Evolutionary conservation across 2,888 invertebrate genomes (phyloP), one percentile per base, ranked within the genome.

Genomic region (Euplagia quadripunctaria): DNA sequence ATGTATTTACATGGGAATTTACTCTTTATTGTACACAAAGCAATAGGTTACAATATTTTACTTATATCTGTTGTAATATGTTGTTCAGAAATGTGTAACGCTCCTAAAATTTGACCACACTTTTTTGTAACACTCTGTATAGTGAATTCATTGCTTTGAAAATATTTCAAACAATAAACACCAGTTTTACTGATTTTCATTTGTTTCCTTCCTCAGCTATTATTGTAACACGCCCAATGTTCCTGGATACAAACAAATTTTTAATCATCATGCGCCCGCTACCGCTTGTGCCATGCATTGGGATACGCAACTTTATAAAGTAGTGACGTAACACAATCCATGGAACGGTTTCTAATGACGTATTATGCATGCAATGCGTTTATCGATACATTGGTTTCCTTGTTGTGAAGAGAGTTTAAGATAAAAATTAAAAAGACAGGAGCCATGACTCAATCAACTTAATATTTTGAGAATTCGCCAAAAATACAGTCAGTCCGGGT

Each of bases 311-410:
- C 73, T 79, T 76, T 58, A 71, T 75, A 20, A 78, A 14, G 52
- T 66, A 46, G 72, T 83, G 85, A 83, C 85, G 83, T 83, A 85
- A 83, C 70, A 6, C n/a, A 11, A 58, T 70, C 66, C 65, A 79
- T 46, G 72, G 77, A 71, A 46, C 68, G 71, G 78, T 85, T 83
- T 83, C 85, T 85, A 83, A 77, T 79, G 76, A 83, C 76, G 78
- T 78, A 71, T 61, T 16, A 42, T 42, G 17, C 43, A 68, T 42
- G 20, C 41, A 31, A 55, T 46, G 46, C 46, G 11, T 61, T 69
- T 69, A 69, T 61, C 69, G 20, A 61, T 46, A 46, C 43, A 8
- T 46, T 46, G 31, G 31, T 31, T 61, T 61, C 31, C 61, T 61
- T 61, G 20, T 20, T 58, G 61, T 31, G 7, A 31, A 14, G 11